phyloP scores from a whole-genome alignment of 2,888 invertebrate genomes.

The Antheraea assamensis region DNA sequence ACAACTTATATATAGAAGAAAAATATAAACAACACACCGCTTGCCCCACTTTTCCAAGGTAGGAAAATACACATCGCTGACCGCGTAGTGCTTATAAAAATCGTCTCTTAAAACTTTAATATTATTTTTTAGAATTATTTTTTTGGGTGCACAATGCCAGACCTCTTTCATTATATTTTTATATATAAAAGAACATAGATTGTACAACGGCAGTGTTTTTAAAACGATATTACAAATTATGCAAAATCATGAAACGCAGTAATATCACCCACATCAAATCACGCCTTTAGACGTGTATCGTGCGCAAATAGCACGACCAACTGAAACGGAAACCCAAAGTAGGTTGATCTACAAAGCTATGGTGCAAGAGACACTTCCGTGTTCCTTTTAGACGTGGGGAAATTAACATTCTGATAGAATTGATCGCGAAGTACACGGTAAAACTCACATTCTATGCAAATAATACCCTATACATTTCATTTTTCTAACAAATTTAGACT shows the following conservation, averaged over 20 bases:
- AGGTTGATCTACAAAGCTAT: constrained; percentile 46
- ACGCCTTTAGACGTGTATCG: not conserved
- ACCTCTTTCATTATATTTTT: no score
- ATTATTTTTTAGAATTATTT: no score
- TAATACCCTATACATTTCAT: no score
- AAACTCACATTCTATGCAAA: not conserved
- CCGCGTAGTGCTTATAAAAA: no score
- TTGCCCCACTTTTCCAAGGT: no score
- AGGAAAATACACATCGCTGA: no score
- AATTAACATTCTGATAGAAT: constrained; percentile 43
- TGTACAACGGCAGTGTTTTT: not conserved
- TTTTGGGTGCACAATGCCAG: no score
- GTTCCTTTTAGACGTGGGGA: constrained; percentile 33
- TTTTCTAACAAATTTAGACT: no score
- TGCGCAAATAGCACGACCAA: constrained; percentile 41
- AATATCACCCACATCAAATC: not conserved
- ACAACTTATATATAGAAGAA: no score
- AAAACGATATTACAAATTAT: not conserved
- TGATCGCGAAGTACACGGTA: not conserved
- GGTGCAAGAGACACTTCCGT: constrained; percentile 39
- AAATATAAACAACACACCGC: no score
- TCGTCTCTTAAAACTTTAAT: no score
- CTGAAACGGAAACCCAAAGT: constrained; percentile 47
- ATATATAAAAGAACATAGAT: no score
- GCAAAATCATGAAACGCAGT: not conserved